A percentile compares a stretch with the other conserved stretches of the same genome.
Evolutionary conservation across 1,140 invertebrate genomes (phyloP).

Genomic region (Papilio dardanus): DNA sequence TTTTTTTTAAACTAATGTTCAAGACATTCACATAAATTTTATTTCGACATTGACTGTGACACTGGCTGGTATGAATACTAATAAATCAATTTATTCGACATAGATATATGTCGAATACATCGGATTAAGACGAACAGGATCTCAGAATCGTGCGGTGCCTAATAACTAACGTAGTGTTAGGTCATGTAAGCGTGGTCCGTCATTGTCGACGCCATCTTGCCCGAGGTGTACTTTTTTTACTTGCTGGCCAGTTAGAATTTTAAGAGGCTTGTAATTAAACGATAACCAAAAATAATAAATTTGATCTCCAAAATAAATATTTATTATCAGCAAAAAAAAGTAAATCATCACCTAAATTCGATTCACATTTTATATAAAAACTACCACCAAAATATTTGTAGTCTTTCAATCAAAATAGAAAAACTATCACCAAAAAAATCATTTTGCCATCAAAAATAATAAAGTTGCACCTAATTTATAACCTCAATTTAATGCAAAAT

Average conservation of each 20-base stretch:
- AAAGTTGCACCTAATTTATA: too few relatives aligned
- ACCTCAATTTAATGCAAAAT: too few relatives aligned
- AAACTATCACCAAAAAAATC: too few relatives aligned
- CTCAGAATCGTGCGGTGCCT: background rate
- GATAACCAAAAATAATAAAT: background rate
- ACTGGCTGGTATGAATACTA: background rate
- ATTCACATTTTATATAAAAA: too few relatives aligned
- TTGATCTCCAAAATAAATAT: background rate
- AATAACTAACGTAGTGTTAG: slow-evolving; percentile 28
- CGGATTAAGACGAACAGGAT: slow-evolving; percentile 33
- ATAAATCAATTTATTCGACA: background rate
- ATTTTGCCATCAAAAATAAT: too few relatives aligned
- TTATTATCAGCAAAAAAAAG: background rate
- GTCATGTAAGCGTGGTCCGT: background rate
- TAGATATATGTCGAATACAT: slow-evolving; percentile 24
- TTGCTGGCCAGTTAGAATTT: background rate
- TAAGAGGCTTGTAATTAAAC: too few relatives aligned
- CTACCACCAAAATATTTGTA: too few relatives aligned
- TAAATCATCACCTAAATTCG: too few relatives aligned
- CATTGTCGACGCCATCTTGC: slow-evolving; percentile 25
- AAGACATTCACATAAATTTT: too few relatives aligned
- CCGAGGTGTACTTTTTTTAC: slow-evolving; percentile 14
- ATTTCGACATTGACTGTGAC: too few relatives aligned
- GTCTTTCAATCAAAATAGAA: too few relatives aligned
- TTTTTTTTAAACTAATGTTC: too few relatives aligned